A percentile compares a stretch with the other conserved stretches of the same genome.
Conservation (phyloP, 2,888 invertebrate genomes). For the Napeogenes inachia region DNA sequence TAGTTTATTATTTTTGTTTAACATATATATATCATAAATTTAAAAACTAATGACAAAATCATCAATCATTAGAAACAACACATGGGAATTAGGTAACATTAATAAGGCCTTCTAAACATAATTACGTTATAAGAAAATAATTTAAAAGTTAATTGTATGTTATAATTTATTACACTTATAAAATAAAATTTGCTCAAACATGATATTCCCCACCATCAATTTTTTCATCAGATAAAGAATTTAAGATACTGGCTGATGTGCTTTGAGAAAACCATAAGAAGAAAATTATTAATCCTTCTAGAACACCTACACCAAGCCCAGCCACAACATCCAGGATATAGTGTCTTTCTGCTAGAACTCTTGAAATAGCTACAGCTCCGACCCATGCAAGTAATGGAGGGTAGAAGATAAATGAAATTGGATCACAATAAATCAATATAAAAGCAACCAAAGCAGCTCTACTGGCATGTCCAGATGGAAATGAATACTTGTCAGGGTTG, state of each 20-base stretch:
- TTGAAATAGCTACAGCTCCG: conserved; percentile 83
- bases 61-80: no score
- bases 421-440: conserved; percentile 82
- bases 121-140: not conserved
- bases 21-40: no score
- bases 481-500: conserved; percentile 92
- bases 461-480: conserved; percentile 97
- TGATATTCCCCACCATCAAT: conserved; percentile 83
- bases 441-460: conserved; percentile 86
- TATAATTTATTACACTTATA: not conserved
- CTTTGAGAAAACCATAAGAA: conserved; percentile 83
- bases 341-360: conserved; percentile 90
- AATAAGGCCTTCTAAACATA: no score
- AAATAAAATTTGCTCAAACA: conserved; percentile 56
- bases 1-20: no score
- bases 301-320: conserved; percentile 85
- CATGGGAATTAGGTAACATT: no score
- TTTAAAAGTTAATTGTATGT: not conserved
- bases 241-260: conserved; percentile 78
- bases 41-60: no score
- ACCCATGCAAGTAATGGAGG: conserved; percentile 86
- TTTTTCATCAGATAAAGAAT: conserved; percentile 81
- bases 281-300: conserved; percentile 81
- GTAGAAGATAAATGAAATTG: conserved; percentile 77
- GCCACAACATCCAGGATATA: conserved; percentile 89